Evolutionary conservation across 2,888 invertebrate species (phyloP).

Genomic region (Quadriops clusia): DNA sequence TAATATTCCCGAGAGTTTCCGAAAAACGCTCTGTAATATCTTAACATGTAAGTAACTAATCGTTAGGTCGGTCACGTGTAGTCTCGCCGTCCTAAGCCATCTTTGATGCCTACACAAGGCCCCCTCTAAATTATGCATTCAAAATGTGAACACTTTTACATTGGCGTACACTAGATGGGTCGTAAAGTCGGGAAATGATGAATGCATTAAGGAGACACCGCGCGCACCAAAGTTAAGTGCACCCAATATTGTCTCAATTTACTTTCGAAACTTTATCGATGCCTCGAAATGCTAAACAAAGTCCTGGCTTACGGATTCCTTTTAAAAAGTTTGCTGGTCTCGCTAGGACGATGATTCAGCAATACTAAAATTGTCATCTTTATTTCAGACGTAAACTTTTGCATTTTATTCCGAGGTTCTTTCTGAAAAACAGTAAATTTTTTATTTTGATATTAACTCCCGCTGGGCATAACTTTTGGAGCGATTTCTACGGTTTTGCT

Average conservation of each 20-base stretch:
- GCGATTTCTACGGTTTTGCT: no score
- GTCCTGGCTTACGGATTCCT: no score
- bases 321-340: no score
- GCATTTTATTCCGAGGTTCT: no score
- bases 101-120: slow-evolving; percentile 14
- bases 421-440: no score
- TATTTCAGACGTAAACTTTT: no score
- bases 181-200: slow-evolving; percentile 8
- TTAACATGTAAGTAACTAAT: slow-evolving; percentile 5
- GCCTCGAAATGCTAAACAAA: slow-evolving; percentile 2
- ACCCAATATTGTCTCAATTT: slow-evolving; percentile 9
- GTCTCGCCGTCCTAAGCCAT: slow-evolving; percentile 12
- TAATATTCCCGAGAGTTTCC: no score
- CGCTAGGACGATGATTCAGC: no score
- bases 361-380: no score
- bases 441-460: no score
- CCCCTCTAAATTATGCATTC: slow-evolving; percentile 11
- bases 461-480: no score
- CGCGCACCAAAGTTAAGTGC: neutral
- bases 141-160: slow-evolving; percentile 10
- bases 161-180: neutral
- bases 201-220: slow-evolving; percentile 6
- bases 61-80: slow-evolving; percentile 12
- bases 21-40: no score
- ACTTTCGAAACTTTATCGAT: slow-evolving; percentile 7